phyloP scores from a whole-genome alignment of 2,113 vertebrate genomes.

The Galemys pyrenaicus region DNA sequence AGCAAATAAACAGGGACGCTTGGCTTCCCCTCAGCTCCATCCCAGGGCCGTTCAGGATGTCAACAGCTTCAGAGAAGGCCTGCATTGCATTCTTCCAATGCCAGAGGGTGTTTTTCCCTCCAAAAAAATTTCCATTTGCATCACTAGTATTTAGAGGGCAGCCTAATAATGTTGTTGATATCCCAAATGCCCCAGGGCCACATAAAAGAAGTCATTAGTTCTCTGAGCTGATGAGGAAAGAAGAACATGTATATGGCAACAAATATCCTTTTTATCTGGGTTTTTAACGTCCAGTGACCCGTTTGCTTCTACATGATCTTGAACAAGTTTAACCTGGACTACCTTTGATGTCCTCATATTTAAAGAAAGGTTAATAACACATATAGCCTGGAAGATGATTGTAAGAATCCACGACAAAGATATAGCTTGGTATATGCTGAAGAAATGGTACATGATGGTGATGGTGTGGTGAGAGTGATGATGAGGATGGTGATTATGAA shows the following conservation, averaged over 20 bases:
- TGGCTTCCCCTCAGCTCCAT: slow-evolving; percentile 22
- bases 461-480: too few relatives aligned
- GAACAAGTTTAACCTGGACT: background rate
- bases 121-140: background rate
- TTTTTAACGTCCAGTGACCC: background rate
- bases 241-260: background rate
- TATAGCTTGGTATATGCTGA: background rate
- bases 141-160: background rate
- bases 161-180: slow-evolving; percentile 17
- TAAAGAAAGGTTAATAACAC: background rate
- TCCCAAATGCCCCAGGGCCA: background rate
- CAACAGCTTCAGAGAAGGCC: background rate
- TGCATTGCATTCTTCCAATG: background rate
- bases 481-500: background rate
- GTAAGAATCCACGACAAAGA: background rate
- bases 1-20: background rate
- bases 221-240: background rate
- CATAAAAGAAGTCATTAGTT: background rate
- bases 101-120: background rate
- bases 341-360: background rate
- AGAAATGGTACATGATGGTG: background rate
- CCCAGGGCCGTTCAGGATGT: background rate
- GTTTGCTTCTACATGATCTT: background rate
- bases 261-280: background rate
- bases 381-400: rapidly evolving